These are phyloP conservation scores for Picathartes gymnocephalus DNA, from an alignment of 2,113 vertebrate species.

Conservation along the genomic window DNA sequence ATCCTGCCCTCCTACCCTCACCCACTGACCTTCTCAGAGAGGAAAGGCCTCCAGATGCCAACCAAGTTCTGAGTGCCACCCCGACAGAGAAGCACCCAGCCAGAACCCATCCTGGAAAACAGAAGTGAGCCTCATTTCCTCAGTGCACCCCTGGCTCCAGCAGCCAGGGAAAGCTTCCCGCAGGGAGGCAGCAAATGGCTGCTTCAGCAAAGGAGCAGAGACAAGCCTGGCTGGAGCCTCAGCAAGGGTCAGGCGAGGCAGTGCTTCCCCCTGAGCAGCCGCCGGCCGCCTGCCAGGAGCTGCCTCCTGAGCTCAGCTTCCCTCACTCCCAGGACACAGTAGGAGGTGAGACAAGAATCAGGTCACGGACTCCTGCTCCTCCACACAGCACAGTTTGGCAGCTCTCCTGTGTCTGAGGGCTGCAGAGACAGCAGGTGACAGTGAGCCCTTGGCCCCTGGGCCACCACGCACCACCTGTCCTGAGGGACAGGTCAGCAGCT, in stretches of 20 bases:
- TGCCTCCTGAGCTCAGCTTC: background rate
- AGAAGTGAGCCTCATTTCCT: background rate
- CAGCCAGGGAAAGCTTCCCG: background rate
- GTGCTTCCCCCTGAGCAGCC: background rate
- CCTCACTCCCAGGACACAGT: background rate
- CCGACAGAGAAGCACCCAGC: background rate
- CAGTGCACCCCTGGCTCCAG: background rate
- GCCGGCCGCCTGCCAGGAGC: background rate
- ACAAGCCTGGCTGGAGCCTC: background rate
- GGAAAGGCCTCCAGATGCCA: background rate
- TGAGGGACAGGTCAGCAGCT: background rate
- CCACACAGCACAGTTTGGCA: background rate
- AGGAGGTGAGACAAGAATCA: background rate
- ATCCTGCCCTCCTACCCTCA: background rate
- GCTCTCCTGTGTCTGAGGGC: background rate
- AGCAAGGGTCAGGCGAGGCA: background rate
- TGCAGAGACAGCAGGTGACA: background rate
- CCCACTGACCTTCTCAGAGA: background rate
- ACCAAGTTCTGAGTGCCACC: background rate
- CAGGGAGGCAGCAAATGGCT: conserved; percentile 18
- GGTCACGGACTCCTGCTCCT: background rate
- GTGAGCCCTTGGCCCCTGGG: accelerated
- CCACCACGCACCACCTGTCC: accelerated
- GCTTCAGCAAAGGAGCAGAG: background rate
- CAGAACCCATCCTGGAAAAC: background rate